Conservation (phyloP, 2,113 vertebrate species). For the Origma solitaria region DNA sequence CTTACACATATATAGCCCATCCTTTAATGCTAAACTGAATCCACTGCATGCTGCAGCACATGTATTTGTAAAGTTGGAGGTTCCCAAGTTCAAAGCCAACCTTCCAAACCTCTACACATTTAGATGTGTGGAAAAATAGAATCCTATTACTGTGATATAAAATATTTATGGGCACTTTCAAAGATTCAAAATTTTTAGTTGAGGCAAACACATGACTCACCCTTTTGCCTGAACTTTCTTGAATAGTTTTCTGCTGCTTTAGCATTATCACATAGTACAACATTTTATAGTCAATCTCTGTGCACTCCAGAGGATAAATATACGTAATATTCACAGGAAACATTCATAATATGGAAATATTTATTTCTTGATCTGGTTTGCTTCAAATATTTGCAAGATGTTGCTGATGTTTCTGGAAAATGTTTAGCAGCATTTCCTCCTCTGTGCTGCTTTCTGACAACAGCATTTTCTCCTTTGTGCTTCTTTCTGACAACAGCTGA, state of each 20-base stretch:
- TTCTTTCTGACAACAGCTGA: neutral
- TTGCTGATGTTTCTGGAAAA: neutral
- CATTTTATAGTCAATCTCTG: neutral
- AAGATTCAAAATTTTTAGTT: neutral
- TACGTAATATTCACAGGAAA: neutral
- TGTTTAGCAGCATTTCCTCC: neutral
- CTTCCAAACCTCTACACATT: neutral
- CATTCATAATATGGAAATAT: neutral
- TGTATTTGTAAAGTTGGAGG: neutral
- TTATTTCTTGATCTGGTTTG: neutral
- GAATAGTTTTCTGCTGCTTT: neutral
- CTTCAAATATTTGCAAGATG: neutral
- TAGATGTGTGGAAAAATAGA: neutral
- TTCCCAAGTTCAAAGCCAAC: neutral
- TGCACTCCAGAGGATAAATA: neutral
- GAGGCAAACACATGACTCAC: neutral
- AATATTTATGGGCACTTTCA: conserved; percentile 9
- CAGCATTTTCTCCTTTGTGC: neutral
- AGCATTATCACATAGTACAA: neutral
- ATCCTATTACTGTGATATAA: neutral
- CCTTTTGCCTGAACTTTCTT: neutral
- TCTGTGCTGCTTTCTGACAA: neutral
- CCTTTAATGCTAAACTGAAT: neutral
- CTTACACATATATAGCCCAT: neutral
- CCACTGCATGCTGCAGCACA: neutral